Conservation (phyloP, 2,888 invertebrate genomes). For the Strigamia maritima region DNA sequence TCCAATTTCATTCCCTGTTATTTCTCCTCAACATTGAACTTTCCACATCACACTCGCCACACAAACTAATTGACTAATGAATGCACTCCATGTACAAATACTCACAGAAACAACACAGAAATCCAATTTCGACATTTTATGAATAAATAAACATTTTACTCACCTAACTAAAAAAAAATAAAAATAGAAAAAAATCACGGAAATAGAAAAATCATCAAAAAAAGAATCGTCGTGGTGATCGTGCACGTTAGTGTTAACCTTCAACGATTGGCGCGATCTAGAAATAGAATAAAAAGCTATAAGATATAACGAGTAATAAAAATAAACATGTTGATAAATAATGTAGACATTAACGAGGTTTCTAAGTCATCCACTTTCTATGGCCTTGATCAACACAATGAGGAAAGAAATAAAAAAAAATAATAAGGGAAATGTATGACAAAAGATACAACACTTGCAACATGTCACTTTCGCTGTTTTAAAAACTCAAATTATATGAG, state of each 20-base stretch:
- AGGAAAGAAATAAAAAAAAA: conserved; percentile 20
- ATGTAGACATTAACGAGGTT: background rate
- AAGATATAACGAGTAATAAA: background rate
- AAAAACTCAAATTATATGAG: background rate
- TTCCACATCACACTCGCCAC: background rate
- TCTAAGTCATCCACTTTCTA: conserved; percentile 20
- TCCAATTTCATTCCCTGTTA: background rate
- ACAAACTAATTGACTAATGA: background rate
- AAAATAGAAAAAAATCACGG: background rate
- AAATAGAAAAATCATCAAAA: background rate
- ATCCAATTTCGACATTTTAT: too few relatives aligned
- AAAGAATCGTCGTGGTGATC: background rate
- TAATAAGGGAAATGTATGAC: conserved; percentile 2
- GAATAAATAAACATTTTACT: too few relatives aligned
- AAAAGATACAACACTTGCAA: conserved; percentile 22
- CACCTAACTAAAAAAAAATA: background rate
- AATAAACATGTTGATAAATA: conserved; percentile 9
- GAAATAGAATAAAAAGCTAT: background rate
- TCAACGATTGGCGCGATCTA: background rate
- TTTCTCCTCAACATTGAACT: background rate
- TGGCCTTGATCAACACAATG: conserved; percentile 28
- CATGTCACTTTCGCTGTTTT: background rate
- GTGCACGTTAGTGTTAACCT: background rate
- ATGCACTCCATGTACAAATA: background rate
- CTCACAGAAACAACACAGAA: background rate